A percentile compares a stretch with the other conserved stretches of the same genome.
These are phyloP conservation scores for Torymus texanus DNA, from an alignment of 2,888 invertebrate species.

Conservation along the genomic window DNA sequence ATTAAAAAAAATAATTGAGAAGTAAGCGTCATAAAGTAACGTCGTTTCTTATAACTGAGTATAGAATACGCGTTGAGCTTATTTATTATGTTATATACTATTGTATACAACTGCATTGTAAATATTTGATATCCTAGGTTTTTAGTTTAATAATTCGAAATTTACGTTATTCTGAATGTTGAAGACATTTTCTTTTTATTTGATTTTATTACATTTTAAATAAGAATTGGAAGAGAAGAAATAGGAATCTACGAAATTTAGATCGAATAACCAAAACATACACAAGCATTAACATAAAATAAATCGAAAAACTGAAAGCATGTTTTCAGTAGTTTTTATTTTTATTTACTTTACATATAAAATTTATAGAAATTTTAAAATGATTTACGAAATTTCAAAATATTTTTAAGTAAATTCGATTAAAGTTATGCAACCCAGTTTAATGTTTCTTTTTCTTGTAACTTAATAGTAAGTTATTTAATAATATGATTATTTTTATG, in stretches of 20 bases:
- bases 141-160: conserved; percentile 46
- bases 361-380: too few species aligned
- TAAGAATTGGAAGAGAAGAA: conserved; percentile 38
- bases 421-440: too few species aligned
- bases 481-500: too few species aligned
- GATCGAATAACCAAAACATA: too few species aligned
- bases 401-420: too few species aligned
- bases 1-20: conserved; percentile 38
- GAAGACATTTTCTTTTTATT: conserved; percentile 46
- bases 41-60: conserved; percentile 43
- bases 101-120: conserved; percentile 68
- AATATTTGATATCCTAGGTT: conserved; percentile 60
- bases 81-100: conserved; percentile 70
- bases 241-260: conserved; percentile 5
- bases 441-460: too few species aligned
- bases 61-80: conserved; percentile 70
- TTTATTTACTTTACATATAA: neutral
- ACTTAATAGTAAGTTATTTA: too few species aligned
- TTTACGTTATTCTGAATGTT: conserved; percentile 35
- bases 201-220: conserved; percentile 29
- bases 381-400: too few species aligned
- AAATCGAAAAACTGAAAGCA: conserved; percentile 15
- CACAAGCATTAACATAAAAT: neutral
- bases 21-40: conserved; percentile 31
- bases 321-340: too few species aligned